Percentiles rank a stretch among this genome's conserved stretches.
phyloP scores from a whole-genome alignment of 1,140 invertebrate genomes.

The Ditylenchus dipsaci region DNA sequence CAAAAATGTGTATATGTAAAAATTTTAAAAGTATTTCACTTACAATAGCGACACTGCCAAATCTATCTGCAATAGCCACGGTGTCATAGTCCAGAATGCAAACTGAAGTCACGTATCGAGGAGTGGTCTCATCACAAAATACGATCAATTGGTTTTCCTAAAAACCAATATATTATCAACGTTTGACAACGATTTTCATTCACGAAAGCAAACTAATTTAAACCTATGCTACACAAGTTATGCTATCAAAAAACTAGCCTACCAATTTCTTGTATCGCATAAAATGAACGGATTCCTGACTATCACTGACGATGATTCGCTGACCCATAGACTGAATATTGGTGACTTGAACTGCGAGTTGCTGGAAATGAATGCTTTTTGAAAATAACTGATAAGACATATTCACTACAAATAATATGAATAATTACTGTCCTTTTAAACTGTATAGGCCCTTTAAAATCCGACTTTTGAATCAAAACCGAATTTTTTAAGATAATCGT shows the following conservation, averaged over 20 bases:
- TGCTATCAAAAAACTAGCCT: slow-evolving; percentile 20
- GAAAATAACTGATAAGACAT: too few relatives aligned
- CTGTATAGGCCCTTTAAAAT: too few relatives aligned
- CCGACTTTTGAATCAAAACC: too few relatives aligned
- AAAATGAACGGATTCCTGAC: slow-evolving; percentile 95
- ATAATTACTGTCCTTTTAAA: too few relatives aligned
- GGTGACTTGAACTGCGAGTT: slow-evolving; percentile 88
- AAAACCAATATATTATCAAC: slow-evolving; percentile 56
- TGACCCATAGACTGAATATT: slow-evolving; percentile 87
- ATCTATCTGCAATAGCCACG: slow-evolving; percentile 91
- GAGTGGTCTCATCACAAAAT: slow-evolving; percentile 95
- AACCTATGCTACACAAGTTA: not conserved
- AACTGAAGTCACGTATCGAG: slow-evolving; percentile 86
- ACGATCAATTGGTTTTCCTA: slow-evolving; percentile 94
- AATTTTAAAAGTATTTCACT: slow-evolving; percentile 28
- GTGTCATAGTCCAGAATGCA: slow-evolving; percentile 94
- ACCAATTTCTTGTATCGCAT: slow-evolving; percentile 73
- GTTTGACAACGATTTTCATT: not conserved
- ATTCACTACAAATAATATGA: too few relatives aligned
- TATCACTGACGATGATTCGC: slow-evolving; percentile 86
- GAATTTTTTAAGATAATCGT: slow-evolving; percentile 69
- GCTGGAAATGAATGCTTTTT: slow-evolving; percentile 68
- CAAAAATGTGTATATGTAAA: too few relatives aligned
- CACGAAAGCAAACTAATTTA: not conserved
- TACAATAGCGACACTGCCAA: slow-evolving; percentile 79